Evolutionary conservation across 92 coral and sea anemone species (phyloP).

Genomic region (Phymanthus crucifer): DNA sequence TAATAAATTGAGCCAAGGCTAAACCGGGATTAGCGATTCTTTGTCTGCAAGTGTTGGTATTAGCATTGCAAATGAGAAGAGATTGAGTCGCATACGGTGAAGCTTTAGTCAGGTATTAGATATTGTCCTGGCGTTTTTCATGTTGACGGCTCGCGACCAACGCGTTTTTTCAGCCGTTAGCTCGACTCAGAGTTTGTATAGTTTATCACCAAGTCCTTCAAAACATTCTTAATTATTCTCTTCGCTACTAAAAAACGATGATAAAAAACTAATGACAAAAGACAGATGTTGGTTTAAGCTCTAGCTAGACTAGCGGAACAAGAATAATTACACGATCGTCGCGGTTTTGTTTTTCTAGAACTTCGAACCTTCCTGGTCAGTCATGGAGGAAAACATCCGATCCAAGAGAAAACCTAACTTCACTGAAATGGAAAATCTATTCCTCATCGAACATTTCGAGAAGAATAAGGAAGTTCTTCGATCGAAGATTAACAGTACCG

Average conservation of each 20-base stretch:
- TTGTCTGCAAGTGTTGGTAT: slow-evolving; percentile 23
- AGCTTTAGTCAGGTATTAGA: slow-evolving; percentile 45
- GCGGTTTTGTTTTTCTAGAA: neutral
- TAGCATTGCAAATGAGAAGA: slow-evolving; percentile 41
- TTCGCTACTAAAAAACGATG: neutral
- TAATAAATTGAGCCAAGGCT: slow-evolving; percentile 30
- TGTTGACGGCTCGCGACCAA: neutral
- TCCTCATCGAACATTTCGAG: slow-evolving; percentile 71
- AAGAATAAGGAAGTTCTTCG: slow-evolving; percentile 60
- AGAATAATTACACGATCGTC: neutral
- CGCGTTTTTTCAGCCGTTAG: neutral
- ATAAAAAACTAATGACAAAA: neutral
- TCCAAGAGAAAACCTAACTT: slow-evolving; percentile 84
- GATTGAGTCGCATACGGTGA: slow-evolving; percentile 14
- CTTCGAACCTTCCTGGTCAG: neutral
- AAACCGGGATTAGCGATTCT: slow-evolving; percentile 35
- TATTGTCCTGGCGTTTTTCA: slow-evolving; percentile 14
- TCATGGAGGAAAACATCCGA: slow-evolving; percentile 1
- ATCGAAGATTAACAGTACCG: slow-evolving; percentile 68
- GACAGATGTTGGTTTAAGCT: slow-evolving; percentile 9
- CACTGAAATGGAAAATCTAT: slow-evolving; percentile 78
- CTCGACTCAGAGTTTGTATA: neutral
- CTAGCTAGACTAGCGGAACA: slow-evolving; percentile 3
- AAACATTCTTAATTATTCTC: neutral
- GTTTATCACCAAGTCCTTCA: neutral